These are phyloP conservation scores for Oscheius sp. DNA, from an alignment of 2,888 invertebrate genomes.

Conservation along the genomic window DNA sequence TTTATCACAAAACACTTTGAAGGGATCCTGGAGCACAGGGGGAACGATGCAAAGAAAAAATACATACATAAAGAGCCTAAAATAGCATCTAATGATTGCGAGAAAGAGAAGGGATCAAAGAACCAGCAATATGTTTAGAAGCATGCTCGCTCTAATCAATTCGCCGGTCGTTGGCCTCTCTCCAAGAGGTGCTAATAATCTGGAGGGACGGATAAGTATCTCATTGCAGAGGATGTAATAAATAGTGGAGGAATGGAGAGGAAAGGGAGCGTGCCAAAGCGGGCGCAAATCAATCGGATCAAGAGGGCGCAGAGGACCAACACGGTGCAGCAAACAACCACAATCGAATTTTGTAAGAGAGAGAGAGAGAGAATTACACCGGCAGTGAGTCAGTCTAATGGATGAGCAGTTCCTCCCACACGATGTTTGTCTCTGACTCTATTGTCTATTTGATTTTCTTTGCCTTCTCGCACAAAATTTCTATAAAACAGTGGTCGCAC, in stretches of 20 bases:
- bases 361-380: not conserved
- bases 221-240: constrained; percentile 17
- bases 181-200: too few species aligned
- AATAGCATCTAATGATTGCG: not conserved
- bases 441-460: too few species aligned
- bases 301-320: not conserved
- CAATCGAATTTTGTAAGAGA: not conserved
- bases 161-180: too few species aligned
- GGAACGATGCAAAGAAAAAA: not conserved
- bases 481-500: not conserved
- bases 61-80: not conserved
- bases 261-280: constrained; percentile 1
- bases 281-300: constrained; percentile 23
- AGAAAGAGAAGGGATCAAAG: not conserved
- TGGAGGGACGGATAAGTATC: not conserved
- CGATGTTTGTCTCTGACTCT: not conserved
- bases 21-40: too few species aligned
- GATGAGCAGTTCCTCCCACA: constrained; percentile 27
- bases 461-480: not conserved
- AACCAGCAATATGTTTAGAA: not conserved
- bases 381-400: constrained; percentile 6
- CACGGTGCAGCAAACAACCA: not conserved
- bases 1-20: too few species aligned
- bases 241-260: not conserved
- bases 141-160: too few species aligned